Evolutionary conservation across 1,140 invertebrate genomes (phyloP).

Genomic region (Achatina immaculata): DNA sequence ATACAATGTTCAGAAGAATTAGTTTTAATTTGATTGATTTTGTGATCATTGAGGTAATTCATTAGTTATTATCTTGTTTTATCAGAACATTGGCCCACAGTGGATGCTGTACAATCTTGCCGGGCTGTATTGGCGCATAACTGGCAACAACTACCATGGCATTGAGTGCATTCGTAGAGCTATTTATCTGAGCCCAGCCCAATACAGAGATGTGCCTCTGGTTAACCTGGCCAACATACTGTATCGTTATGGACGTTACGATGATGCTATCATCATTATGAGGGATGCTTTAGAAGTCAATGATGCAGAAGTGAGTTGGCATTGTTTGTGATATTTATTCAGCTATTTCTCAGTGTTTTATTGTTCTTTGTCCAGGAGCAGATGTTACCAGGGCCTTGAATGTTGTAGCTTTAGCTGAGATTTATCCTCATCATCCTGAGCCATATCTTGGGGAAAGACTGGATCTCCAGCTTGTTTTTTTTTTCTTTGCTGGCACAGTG

Average conservation of each 20-base stretch:
- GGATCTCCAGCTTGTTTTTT: no score
- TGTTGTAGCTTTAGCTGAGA: no score
- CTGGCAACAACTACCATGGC: slow-evolving; percentile 83
- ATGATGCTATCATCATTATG: slow-evolving; percentile 84
- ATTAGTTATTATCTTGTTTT: no score
- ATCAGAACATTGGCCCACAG: slow-evolving; percentile 78
- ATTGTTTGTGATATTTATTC: background rate
- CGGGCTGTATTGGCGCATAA: slow-evolving; percentile 86
- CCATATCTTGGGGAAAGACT: no score
- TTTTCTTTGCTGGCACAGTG: no score
- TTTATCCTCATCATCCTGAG: no score
- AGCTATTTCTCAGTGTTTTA: no score
- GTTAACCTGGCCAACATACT: slow-evolving; percentile 85
- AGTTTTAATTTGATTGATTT: no score
- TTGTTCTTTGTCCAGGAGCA: no score
- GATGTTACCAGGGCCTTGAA: no score
- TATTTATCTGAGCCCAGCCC: slow-evolving; percentile 81
- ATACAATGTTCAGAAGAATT: no score
- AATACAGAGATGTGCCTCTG: slow-evolving; percentile 83
- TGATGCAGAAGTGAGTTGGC: slow-evolving; percentile 76
- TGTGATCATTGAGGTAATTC: no score
- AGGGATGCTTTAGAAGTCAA: slow-evolving; percentile 83
- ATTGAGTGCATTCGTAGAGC: slow-evolving; percentile 85
- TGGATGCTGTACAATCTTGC: slow-evolving; percentile 89
- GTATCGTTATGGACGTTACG: slow-evolving; percentile 77